Conservation (phyloP, 2,888 invertebrate genomes). For the Tiliacea aurago region DNA sequence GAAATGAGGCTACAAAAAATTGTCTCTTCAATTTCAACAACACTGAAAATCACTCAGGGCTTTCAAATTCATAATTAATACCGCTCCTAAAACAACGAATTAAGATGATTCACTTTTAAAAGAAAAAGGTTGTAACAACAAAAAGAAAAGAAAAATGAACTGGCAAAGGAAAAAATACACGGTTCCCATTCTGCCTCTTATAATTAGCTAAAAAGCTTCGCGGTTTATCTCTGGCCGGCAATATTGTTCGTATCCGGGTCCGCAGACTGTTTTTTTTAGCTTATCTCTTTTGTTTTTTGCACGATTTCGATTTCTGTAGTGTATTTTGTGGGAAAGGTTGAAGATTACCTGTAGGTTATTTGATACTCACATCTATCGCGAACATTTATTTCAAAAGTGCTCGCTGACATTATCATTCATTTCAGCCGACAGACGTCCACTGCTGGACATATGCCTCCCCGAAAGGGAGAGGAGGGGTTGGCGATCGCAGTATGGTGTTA, state of each 20-base stretch:
- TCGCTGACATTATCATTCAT: too few relatives aligned
- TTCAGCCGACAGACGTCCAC: too few relatives aligned
- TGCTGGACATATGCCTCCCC: too few relatives aligned
- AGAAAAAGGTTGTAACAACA: slow-evolving; percentile 41
- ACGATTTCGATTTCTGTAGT: background rate
- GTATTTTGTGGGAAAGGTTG: background rate
- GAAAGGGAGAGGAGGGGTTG: too few relatives aligned
- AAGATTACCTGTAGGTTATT: background rate
- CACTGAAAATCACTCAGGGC: background rate
- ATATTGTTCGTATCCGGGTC: slow-evolving; percentile 33
- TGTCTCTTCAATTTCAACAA: background rate
- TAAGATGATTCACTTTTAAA: slow-evolving; percentile 27
- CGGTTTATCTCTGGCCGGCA: slow-evolving; percentile 38
- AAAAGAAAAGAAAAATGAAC: slow-evolving; percentile 27
- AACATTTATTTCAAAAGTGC: background rate
- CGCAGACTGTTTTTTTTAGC: background rate
- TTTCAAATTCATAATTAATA: slow-evolving; percentile 19
- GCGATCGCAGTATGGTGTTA: too few relatives aligned
- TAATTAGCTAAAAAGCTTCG: slow-evolving; percentile 64
- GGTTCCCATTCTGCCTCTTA: slow-evolving; percentile 36
- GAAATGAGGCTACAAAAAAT: background rate
- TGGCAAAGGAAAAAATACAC: slow-evolving; percentile 44
- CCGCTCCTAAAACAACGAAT: slow-evolving; percentile 8
- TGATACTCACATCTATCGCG: background rate
- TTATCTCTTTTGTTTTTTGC: slow-evolving; percentile 13